phyloP scores from a whole-genome alignment of 2,797 vertebrate genomes.

The Synanceia verrucosa region DNA sequence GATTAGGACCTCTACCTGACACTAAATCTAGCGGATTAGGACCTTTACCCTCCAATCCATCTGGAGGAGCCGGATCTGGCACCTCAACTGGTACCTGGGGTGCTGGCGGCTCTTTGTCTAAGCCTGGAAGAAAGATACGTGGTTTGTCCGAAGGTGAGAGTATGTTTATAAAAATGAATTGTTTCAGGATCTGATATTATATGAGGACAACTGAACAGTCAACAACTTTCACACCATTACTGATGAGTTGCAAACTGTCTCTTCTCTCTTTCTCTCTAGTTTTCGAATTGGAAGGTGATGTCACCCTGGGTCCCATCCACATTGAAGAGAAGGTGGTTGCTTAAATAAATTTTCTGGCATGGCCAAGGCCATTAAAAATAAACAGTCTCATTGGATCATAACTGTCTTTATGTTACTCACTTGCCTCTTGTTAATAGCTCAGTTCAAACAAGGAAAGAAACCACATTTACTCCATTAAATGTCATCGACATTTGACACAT shows the following conservation, averaged over 20 bases:
- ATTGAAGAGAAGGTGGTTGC: slow-evolving; percentile 26
- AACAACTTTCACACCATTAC: neutral
- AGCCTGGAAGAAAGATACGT: slow-evolving; percentile 22
- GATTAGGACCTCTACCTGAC: fast-evolving
- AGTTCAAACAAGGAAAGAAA: neutral
- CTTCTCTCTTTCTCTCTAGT: slow-evolving; percentile 51
- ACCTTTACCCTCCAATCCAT: neutral
- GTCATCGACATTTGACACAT: neutral
- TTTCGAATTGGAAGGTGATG: slow-evolving; percentile 61
- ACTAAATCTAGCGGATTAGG: fast-evolving
- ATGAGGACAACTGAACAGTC: neutral
- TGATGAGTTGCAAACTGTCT: neutral
- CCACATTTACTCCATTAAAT: neutral
- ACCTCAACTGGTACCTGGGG: neutral
- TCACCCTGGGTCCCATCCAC: slow-evolving; percentile 62
- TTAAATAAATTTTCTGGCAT: slow-evolving; percentile 37
- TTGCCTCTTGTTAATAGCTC: slow-evolving; percentile 16
- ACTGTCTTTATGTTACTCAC: slow-evolving; percentile 38
- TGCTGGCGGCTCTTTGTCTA: fast-evolving
- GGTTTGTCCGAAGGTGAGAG: slow-evolving; percentile 13
- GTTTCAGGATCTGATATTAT: neutral
- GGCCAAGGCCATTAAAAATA: slow-evolving; percentile 52
- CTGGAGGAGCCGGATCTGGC: fast-evolving
- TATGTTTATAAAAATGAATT: slow-evolving; percentile 17
- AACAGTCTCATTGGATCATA: slow-evolving; percentile 53